Evolutionary conservation across 2,113 vertebrate genomes (phyloP).

Genomic region (Typhlomys cinereus): DNA sequence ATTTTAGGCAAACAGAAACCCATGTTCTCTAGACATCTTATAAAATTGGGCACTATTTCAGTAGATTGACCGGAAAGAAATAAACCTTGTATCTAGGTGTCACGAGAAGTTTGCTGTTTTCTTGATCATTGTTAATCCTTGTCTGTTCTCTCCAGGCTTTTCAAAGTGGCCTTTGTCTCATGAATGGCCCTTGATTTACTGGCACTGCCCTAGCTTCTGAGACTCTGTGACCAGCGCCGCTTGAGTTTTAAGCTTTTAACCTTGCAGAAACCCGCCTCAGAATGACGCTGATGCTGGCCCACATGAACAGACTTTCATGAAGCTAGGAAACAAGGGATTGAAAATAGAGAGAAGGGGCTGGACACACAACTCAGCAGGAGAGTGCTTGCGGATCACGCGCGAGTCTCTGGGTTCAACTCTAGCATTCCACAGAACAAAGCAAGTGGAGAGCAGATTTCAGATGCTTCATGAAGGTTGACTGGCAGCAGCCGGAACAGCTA

Average conservation of each 20-base stretch:
- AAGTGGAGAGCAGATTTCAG: neutral
- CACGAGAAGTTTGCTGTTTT: constrained; percentile 8
- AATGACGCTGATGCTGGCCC: neutral
- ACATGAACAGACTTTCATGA: neutral
- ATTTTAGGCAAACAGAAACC: neutral
- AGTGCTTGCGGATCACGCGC: too few species aligned
- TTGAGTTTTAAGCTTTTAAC: neutral
- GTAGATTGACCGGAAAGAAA: neutral
- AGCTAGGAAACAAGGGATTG: neutral
- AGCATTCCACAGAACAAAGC: neutral
- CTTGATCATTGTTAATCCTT: neutral
- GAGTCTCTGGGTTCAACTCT: neutral
- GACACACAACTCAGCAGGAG: neutral
- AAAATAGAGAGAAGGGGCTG: neutral
- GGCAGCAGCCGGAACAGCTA: neutral
- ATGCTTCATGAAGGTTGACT: neutral
- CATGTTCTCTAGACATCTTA: constrained; percentile 4
- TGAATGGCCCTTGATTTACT: neutral
- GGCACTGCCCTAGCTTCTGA: neutral
- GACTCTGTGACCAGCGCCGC: neutral
- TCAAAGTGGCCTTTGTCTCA: constrained; percentile 42
- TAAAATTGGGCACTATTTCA: neutral
- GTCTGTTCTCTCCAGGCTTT: constrained; percentile 13
- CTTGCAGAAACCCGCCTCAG: neutral
- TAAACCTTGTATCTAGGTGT: neutral